A percentile compares a stretch with the other conserved stretches of the same genome.
Evolutionary conservation across 1,140 invertebrate species (phyloP).

Genomic region (Aphelenchoides fujianensis): DNA sequence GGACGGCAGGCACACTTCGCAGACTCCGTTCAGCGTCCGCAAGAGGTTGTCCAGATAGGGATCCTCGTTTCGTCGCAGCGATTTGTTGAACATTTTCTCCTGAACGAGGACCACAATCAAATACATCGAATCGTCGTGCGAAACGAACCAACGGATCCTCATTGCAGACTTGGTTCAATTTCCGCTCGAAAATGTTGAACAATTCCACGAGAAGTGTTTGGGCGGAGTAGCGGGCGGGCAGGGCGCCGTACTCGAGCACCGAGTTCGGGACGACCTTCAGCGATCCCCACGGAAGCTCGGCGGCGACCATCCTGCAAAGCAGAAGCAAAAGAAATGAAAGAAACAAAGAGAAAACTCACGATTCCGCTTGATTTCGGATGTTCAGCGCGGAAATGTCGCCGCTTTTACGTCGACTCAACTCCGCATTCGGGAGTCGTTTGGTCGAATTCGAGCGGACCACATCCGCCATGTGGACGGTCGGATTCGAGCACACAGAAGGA

Average conservation of each 20-base stretch:
- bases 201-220: conserved; percentile 54
- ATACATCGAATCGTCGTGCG: conserved; percentile 5
- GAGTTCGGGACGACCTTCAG: conserved; percentile 41
- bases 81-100: conserved; percentile 59
- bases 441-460: conserved; percentile 1
- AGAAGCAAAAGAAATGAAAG: no score
- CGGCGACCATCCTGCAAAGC: conserved; percentile 45
- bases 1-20: conserved; percentile 91
- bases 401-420: conserved; percentile 3
- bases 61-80: conserved; percentile 55
- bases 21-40: conserved; percentile 48
- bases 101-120: conserved; percentile 28
- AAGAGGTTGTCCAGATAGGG: conserved; percentile 57
- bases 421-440: not conserved
- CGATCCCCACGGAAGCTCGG: conserved; percentile 54
- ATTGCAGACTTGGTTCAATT: conserved; percentile 42
- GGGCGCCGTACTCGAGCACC: conserved; percentile 34
- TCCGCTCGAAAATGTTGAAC: conserved; percentile 51
- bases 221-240: conserved; percentile 44
- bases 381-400: not conserved
- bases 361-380: not conserved
- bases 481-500: no score
- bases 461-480: not conserved
- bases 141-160: conserved; percentile 52
- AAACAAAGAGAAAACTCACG: conserved; percentile 11